Conservation (phyloP, 2,797 vertebrate genomes). For the Leptoclinus maculatus region DNA sequence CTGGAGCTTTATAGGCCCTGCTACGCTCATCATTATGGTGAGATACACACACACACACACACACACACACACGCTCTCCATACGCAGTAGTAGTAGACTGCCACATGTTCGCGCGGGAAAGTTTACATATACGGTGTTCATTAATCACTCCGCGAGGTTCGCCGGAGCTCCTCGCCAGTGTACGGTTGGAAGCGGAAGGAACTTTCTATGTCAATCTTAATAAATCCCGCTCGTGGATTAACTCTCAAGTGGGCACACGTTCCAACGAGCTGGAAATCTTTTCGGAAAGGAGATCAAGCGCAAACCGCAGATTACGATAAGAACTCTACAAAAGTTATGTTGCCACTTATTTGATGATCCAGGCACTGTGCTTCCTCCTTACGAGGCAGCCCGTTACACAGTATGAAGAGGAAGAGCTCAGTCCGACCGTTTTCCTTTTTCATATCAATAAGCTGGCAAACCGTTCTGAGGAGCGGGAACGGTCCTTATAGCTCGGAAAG, state of each 20-base stretch:
- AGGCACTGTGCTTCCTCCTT: conserved; percentile 25
- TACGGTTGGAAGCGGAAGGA: conserved; percentile 31
- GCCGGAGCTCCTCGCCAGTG: conserved; percentile 30
- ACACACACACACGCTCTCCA: conserved; percentile 26
- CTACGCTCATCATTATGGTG: conserved; percentile 99
- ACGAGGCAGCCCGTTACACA: conserved; percentile 21
- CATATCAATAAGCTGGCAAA: conserved; percentile 16
- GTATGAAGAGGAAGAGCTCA: conserved; percentile 7
- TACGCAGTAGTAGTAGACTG: conserved; percentile 7
- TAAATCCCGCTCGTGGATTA: conserved; percentile 57
- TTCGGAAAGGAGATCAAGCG: conserved; percentile 21
- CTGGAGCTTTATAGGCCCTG: conserved; percentile 99
- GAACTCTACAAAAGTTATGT: conserved; percentile 38
- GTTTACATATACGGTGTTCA: conserved; percentile 37
- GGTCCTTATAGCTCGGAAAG: conserved; percentile 12
- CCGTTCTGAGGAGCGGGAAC: conserved; percentile 21
- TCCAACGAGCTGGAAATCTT: conserved; percentile 47
- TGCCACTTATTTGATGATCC: conserved; percentile 46
- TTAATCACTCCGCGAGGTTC: conserved; percentile 52
- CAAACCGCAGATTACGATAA: conserved; percentile 45
- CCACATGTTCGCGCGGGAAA: conserved; percentile 21
- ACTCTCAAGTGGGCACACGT: conserved; percentile 38
- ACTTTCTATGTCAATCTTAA: conserved; percentile 40
- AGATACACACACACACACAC: conserved; percentile 73
- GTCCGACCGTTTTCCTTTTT: conserved; percentile 30